Percentiles rank a stretch among this genome's conserved stretches.
Evolutionary conservation across 2,888 invertebrate genomes (phyloP).

Genomic region (Eilema caniola): DNA sequence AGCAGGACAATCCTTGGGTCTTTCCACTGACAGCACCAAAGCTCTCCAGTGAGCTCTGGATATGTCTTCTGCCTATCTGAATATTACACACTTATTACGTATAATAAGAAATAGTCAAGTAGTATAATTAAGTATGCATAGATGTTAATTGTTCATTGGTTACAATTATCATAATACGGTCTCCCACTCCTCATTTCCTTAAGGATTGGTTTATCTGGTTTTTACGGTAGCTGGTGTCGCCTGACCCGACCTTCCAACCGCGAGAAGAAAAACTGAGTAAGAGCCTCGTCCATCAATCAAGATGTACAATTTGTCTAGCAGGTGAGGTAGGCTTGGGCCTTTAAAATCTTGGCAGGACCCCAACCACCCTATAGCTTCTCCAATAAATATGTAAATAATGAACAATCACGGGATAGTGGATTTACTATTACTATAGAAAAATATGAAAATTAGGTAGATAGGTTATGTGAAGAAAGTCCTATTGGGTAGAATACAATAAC

Average conservation of each 20-base stretch:
- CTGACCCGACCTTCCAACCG: not conserved
- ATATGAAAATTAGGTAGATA: not conserved
- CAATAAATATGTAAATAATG: not conserved
- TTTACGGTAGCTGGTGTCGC: not conserved
- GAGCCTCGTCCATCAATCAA: not conserved
- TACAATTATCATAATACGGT: too few species aligned
- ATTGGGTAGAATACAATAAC: conserved; percentile 22
- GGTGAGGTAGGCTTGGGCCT: not conserved
- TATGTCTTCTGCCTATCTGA: too few species aligned
- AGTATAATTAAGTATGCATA: not conserved
- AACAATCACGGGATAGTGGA: not conserved
- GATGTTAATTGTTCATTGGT: too few species aligned
- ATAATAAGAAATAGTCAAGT: not conserved
- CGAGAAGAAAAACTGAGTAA: not conserved
- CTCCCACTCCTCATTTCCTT: too few species aligned
- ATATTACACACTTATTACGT: not conserved
- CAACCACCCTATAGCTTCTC: not conserved
- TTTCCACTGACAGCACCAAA: too few species aligned
- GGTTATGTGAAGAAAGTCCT: conserved; percentile 11
- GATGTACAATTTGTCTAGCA: not conserved
- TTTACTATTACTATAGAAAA: not conserved
- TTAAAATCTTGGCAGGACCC: not conserved
- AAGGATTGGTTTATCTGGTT: not conserved
- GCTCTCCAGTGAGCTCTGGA: too few species aligned
- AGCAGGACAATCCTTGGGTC: too few species aligned